Conservation (phyloP, 2,113 vertebrate species). For the Origma solitaria region DNA sequence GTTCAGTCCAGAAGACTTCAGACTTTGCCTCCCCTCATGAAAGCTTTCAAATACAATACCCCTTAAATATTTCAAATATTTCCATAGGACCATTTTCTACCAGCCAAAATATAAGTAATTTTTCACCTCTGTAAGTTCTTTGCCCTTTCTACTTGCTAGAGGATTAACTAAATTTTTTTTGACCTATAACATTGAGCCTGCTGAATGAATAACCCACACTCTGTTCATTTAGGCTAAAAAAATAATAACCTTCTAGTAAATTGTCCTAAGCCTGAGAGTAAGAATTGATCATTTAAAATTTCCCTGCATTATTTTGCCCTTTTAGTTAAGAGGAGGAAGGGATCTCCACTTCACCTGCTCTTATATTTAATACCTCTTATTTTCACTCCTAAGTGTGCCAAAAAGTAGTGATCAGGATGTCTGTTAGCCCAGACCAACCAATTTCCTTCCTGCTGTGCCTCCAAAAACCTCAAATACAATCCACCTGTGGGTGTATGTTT, state of each 20-base stretch:
- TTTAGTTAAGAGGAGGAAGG: neutral
- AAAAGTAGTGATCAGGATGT: neutral
- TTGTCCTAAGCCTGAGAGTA: neutral
- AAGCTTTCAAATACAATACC: neutral
- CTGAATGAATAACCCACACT: neutral
- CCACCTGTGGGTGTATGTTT: neutral
- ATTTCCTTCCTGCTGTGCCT: constrained; percentile 39
- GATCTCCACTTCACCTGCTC: neutral
- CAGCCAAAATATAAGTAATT: neutral
- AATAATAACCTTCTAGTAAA: neutral
- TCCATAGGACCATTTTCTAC: neutral
- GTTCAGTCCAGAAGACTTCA: neutral
- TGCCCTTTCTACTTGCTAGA: neutral
- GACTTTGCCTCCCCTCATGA: neutral
- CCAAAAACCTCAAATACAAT: neutral
- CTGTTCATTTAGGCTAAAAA: neutral
- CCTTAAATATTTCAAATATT: neutral
- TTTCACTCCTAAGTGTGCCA: neutral
- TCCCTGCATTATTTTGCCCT: neutral
- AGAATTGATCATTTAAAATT: neutral
- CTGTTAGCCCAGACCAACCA: neutral
- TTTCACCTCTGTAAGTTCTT: neutral
- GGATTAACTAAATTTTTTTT: neutral
- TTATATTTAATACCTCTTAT: neutral
- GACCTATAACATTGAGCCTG: neutral